Base-by-base conservation (phyloP, 30 jellyfish, hydroid and myxozoan genomes). In the Hydractinia symbiolongicarpus region DNA sequence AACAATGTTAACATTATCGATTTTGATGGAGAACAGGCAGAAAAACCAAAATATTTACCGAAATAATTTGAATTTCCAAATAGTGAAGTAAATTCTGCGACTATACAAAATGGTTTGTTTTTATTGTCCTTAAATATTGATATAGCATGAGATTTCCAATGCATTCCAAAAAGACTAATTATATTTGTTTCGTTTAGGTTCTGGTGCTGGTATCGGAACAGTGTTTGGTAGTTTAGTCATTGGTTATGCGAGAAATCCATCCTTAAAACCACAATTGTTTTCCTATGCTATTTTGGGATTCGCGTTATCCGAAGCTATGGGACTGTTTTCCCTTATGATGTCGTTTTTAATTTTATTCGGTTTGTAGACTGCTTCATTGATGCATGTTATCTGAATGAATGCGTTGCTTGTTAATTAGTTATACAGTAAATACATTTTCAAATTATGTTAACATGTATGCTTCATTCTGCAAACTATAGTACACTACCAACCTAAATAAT, bases 171-270 rank as follows among this genome's bases (percentile, higher is more conserved):
- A 30, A 30, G 44, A 30, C 44, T 30, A 30, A 30, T 30, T 30
- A 2, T 30, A 2, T 30, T 30, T 64, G 62, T 56, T 66, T 21
- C 67, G 52, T 82, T 54, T 73, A 91, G 98, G 98, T 16, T 86
- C 96, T 86, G 98, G 98, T 13, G 98, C 98, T 55, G 98, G 98
- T 74, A 91, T 91, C 77, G 98, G 98, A 91, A 91, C 98, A 76
- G 98, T 91, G 16, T 91, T 91, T 80, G 98, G 98, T 30, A 86
- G 96, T 73, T 86, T 91, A 85, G 84, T 91, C 83, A 91, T 91
- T 74, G 98, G 98, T 13, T 91, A 91, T 79, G 98, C 98, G 53
- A 83, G 98, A 56, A 91, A 91, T 78, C 98, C 98, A 86, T 91
- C 98, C 40, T 83, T 91, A 66, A 91, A 91, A 79, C 98, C 93